Evolutionary conservation across 2,113 vertebrate genomes (phyloP), one percentile per base, ranked within the genome.

Genomic region (Phyllostomus hastatus): DNA sequence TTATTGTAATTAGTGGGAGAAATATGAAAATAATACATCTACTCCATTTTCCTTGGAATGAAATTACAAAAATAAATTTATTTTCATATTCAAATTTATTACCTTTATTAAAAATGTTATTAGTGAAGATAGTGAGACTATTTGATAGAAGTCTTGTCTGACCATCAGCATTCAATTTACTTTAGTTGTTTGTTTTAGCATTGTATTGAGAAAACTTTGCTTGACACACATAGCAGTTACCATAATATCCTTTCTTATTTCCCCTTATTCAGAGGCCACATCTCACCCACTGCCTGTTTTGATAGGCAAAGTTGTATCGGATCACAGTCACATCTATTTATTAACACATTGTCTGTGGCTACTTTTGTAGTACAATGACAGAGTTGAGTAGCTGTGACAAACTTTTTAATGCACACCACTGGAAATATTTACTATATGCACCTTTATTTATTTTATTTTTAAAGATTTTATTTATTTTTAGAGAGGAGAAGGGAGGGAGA

Each of bases 201-300:
- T 59, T 89, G 12, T 35, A 57, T n/a, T 96, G 72, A 79, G 52
- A 79, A 88, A 94, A 88, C 48, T 85, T 31, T 91, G 57, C 48
- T 79, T 89, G 33, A 80, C 48, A 52, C 43, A 61, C 50, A 75
- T 70, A 48, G 61, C 35, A 92, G 38, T 84, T 57, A 86, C 7
- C 28, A 46, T 76, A 48, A 35, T 69, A 73, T 69, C 28, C 10
- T 72, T 90, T 72, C 67, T 86, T 38, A 28, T 54, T 90, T 48
- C 15, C 26, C 33, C 48, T 69, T 57, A 67, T 8, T 83, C n/a
- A 33, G 6, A 67, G 41, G 10, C 16, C 20, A 46, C 33, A 31
- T 76, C 20, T 69, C 12, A 73, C 8, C 46, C 50, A 70, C 16
- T n/a, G 26, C 57, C 3, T 73, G 4, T 72, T 91, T 85, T 50